Conservation (phyloP, 1,140 invertebrate species). For the Drosophila mauritiana region DNA sequence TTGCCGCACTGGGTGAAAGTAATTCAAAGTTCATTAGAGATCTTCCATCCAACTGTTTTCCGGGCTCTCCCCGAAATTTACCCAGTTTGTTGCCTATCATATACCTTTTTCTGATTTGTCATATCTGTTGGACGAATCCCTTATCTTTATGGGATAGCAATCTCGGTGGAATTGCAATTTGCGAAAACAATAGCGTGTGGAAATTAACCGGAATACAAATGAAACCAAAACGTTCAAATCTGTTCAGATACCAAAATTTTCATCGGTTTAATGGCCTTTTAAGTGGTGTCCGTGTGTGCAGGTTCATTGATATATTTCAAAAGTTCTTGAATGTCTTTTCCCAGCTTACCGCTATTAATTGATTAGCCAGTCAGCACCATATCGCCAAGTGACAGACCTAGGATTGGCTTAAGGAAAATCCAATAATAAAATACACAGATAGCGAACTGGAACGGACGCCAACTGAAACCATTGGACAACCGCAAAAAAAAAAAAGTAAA, state of each 20-base stretch:
- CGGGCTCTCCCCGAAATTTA: slow-evolving; percentile 11
- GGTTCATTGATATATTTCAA: neutral
- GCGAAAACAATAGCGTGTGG: slow-evolving; percentile 24
- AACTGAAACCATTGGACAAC: slow-evolving; percentile 41
- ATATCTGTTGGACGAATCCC: slow-evolving; percentile 19
- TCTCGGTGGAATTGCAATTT: slow-evolving; percentile 31
- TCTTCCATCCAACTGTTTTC: slow-evolving; percentile 28
- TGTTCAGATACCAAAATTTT: neutral
- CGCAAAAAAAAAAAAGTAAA: slow-evolving; percentile 28
- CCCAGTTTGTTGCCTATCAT: neutral
- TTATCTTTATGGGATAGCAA: slow-evolving; percentile 35
- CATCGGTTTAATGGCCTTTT: slow-evolving; percentile 10
- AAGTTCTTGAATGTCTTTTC: neutral
- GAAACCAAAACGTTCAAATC: neutral
- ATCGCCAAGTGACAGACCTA: slow-evolving; percentile 1
- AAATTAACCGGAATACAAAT: slow-evolving; percentile 32
- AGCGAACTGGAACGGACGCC: slow-evolving; percentile 20
- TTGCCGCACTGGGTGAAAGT: slow-evolving; percentile 47
- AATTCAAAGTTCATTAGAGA: slow-evolving; percentile 66
- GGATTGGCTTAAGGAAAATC: slow-evolving; percentile 5
- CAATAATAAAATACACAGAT: slow-evolving; percentile 26
- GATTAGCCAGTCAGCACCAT: slow-evolving; percentile 27
- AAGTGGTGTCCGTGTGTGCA: neutral
- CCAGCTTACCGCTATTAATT: slow-evolving; percentile 38
- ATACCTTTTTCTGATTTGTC: slow-evolving; percentile 19